phyloP scores from a whole-genome alignment of 2,888 invertebrate genomes.

The Allygus modestus region DNA sequence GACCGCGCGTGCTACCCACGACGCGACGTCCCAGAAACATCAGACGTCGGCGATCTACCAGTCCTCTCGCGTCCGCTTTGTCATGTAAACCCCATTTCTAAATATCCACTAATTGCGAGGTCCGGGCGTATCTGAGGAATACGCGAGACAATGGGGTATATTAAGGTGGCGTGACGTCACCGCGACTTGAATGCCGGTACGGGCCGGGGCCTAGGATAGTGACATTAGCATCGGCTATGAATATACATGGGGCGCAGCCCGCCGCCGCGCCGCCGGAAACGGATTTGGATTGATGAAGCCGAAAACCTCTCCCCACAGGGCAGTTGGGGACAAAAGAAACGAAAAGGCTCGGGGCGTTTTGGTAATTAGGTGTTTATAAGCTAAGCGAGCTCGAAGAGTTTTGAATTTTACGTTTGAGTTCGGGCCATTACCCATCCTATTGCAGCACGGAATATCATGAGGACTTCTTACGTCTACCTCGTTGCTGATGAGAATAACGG shows the following conservation, averaged over 20 bases:
- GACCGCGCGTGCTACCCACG: not conserved
- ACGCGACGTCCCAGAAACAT: conserved; percentile 11
- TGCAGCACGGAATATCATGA: no score
- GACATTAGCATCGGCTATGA: conserved; percentile 49
- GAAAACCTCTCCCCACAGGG: conserved; percentile 9
- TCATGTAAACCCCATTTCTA: conserved; percentile 54
- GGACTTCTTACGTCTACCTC: no score
- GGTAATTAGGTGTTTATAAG: conserved; percentile 36
- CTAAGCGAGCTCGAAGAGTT: no score
- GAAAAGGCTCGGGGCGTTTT: not conserved
- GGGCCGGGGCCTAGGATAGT: conserved; percentile 22
- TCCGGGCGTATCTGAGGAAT: conserved; percentile 38
- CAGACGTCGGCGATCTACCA: conserved; percentile 19
- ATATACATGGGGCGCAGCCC: conserved; percentile 48
- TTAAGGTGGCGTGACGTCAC: conserved; percentile 49
- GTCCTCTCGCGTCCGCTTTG: conserved; percentile 16
- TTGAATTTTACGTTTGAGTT: no score
- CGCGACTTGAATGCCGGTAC: conserved; percentile 35
- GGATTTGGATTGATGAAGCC: conserved; percentile 55
- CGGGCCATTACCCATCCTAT: no score
- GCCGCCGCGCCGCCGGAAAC: conserved; percentile 34
- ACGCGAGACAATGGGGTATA: conserved; percentile 42
- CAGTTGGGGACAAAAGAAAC: conserved; percentile 23
- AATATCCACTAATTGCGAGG: conserved; percentile 55
- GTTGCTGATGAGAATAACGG: no score